Evolutionary conservation across 2,113 vertebrate species (phyloP).

Genomic region (Mus pahari): DNA sequence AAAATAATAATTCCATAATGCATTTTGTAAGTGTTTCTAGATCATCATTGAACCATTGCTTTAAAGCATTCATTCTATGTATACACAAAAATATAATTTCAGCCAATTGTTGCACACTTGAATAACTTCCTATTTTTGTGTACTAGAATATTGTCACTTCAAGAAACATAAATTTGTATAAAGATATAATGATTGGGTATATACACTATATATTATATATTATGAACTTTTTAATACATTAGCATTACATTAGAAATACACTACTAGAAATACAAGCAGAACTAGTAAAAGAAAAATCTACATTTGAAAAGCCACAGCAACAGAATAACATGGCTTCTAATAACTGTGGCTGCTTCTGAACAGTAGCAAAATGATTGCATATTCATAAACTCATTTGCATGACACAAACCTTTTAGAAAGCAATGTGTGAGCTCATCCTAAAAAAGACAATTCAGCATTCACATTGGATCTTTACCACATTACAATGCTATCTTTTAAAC

Average conservation of each 20-base stretch:
- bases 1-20: background rate
- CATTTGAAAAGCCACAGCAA: background rate
- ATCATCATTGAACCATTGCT: background rate
- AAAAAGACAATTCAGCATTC: background rate
- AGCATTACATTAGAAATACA: too few species aligned
- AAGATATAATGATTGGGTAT: background rate
- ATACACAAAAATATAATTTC: background rate
- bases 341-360: background rate
- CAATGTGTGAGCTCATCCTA: too few species aligned
- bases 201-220: background rate
- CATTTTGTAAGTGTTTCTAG: background rate
- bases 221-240: background rate
- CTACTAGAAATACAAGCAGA: background rate
- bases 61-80: background rate
- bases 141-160: background rate
- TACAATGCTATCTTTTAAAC: background rate
- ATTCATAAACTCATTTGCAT: background rate
- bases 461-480: too few species aligned
- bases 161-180: background rate
- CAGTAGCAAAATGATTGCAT: background rate
- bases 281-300: background rate
- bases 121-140: background rate
- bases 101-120: too few species aligned
- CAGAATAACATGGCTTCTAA: too few species aligned
- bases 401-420: background rate